Base-by-base conservation (phyloP, 2,113 vertebrate species). In the Gnathonemus longibarbis region DNA sequence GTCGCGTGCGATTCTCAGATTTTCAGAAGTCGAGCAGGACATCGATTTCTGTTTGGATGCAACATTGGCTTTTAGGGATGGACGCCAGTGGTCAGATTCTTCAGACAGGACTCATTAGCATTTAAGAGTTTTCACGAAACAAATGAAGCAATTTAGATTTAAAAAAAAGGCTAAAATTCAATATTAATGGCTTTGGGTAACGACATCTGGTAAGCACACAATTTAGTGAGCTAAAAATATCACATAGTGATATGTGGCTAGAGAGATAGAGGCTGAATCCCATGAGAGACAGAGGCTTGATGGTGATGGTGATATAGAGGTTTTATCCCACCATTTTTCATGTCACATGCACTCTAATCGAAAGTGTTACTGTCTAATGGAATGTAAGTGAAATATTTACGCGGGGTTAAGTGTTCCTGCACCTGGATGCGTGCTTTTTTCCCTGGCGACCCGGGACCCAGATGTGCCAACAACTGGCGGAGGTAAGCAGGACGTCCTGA, bases 351-450 rank as follows among this genome's bases (percentile, higher is more conserved):
- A 88, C 35, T 88, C 62, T 74, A 50, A 88, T 49, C 45, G 58
- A 88, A 31, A 70, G 62, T 88, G 88, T 88, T 46, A 19, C 88
- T 31, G 21, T 88, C 88, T 74, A 88, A 88, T 70, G 62, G 91
- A 92, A 91, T 91, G 92, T 77, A 86, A 62, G 88, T 87, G 88
- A 52, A 89, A 92, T 85, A 88, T 88, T 85, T 91, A 88, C 88
- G 86, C 89, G 89, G 89, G 92, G 91, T 88, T 90, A 88, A 58
- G 42, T 3, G 3, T 87, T 21, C 92, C 93, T 93, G 91, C 91
- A 91, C 88, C 90, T 88, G 52, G 87, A n/a, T 45, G 1, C 21
- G 13, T 6, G 50, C 50, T 24, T 39, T 9, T 2, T 39, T 58
- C 53, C 56, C 87, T 21, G 19, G 19, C 19, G 49, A 17, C 19